Base-by-base conservation (phyloP, 2,113 vertebrate genomes). In the Myrmecophaga tridactyla region DNA sequence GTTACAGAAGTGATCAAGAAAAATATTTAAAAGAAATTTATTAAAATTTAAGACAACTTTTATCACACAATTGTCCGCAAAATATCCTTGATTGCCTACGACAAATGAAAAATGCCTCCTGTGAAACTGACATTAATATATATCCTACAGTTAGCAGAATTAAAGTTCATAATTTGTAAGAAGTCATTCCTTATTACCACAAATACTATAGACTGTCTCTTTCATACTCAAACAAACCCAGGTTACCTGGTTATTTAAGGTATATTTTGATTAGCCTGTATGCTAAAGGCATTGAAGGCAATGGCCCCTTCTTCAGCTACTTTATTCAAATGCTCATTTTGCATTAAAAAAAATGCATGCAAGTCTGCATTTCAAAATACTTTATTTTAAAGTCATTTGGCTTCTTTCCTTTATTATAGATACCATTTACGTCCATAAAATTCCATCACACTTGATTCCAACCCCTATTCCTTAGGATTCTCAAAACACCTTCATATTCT, bases 31-130 rank as follows among this genome's bases (percentile, higher is more conserved):
- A 88, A 78, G 82, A 17, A 77, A 65, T 56, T 78, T 75, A 69
- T 58, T 83, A 87, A 25, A 85, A 91, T 36, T 72, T 77, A 73
- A 78, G 73, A 73, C 56, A 92, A 83, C n/a, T 93, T 86, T 43
- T 41, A 60, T 85, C 62, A 88, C 10, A 88, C 43, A 93, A 82
- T 70, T n/a, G 15, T 69, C 87, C n/a, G 56, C 53, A 92, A 93
- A 41, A 83, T 39, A 72, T 46, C 90, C 89, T 60, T 94, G 46
- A 73, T 18, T 92, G 48, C n/a, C 65, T 43, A n/a, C 48, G 67
- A 89, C 58, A 85, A 92, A 73, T 83, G 56, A 92, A 94, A 97
- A 92, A 63, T 4, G 77, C 72, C 41, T 10, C 36, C 72, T 72
- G 77, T 67, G 62, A 94, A 85, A 70, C 3, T 31, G 70, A 76